Conservation (phyloP, 2,888 invertebrate genomes). For the Heliconius erato region DNA sequence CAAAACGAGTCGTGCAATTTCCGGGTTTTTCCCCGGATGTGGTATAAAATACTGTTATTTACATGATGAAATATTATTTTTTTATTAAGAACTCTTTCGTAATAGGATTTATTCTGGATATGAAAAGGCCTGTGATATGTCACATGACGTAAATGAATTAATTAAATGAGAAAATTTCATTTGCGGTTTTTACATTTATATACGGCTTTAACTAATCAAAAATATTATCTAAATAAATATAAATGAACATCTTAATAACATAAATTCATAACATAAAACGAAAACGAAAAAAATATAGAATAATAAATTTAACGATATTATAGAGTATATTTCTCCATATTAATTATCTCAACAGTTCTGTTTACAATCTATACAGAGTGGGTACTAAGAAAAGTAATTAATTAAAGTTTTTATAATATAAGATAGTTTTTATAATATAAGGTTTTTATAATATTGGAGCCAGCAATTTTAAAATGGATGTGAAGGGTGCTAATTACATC, state of each 20-base stretch:
- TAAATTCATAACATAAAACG: too few species aligned
- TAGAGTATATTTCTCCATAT: not conserved
- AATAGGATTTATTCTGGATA: too few species aligned
- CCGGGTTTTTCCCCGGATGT: not conserved
- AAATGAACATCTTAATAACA: too few species aligned
- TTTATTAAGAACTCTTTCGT: too few species aligned
- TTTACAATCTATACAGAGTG: not conserved
- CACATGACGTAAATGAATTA: too few species aligned
- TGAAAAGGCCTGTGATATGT: too few species aligned
- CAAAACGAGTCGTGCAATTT: not conserved
- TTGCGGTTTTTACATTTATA: too few species aligned
- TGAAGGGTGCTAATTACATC: constrained; percentile 46
- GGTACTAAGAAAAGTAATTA: not conserved
- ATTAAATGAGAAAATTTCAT: too few species aligned
- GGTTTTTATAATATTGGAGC: not conserved
- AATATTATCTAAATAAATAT: too few species aligned
- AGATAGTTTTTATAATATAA: not conserved
- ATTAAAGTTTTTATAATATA: not conserved
- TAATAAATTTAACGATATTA: not conserved
- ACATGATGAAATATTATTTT: not conserved
- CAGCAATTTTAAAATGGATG: constrained; percentile 40
- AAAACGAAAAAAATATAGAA: too few species aligned
- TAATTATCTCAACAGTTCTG: not conserved
- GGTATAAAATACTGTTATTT: not conserved
- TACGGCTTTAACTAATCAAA: too few species aligned